These are phyloP conservation scores for Zygothrica quintamaculata DNA, from an alignment of 2,888 invertebrate species.

Conservation along the genomic window DNA sequence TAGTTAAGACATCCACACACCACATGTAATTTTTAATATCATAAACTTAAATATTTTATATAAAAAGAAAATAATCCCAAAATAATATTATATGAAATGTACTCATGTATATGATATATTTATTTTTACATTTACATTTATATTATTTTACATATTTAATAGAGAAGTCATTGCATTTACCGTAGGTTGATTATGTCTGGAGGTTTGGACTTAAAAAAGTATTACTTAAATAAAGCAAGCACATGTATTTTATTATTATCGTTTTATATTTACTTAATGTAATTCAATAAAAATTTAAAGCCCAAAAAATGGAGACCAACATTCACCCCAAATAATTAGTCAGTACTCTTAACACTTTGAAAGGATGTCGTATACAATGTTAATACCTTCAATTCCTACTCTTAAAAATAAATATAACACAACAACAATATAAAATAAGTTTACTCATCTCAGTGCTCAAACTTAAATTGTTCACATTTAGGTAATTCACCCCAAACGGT, in stretches of 20 bases:
- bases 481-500: too few species aligned
- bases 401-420: too few species aligned
- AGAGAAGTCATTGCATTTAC: conserved; percentile 36
- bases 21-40: too few species aligned
- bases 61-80: too few species aligned
- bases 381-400: too few species aligned
- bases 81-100: conserved; percentile 3
- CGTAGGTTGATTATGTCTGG: conserved; percentile 46
- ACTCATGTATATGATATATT: not conserved
- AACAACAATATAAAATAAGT: too few species aligned
- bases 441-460: too few species aligned
- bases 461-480: too few species aligned
- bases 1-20: conserved; percentile 9
- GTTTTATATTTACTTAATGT: conserved; percentile 38
- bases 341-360: too few species aligned
- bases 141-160: conserved; percentile 12
- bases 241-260: conserved; percentile 51
- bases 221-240: conserved; percentile 48
- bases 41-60: conserved; percentile 4
- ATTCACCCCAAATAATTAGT: too few species aligned
- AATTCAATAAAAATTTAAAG: not conserved
- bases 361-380: too few species aligned
- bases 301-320: conserved; percentile 12
- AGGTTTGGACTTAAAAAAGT: conserved; percentile 42
- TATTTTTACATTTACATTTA: not conserved